Conservation (phyloP, 2,797 vertebrate species). For the Tapera naevia region DNA sequence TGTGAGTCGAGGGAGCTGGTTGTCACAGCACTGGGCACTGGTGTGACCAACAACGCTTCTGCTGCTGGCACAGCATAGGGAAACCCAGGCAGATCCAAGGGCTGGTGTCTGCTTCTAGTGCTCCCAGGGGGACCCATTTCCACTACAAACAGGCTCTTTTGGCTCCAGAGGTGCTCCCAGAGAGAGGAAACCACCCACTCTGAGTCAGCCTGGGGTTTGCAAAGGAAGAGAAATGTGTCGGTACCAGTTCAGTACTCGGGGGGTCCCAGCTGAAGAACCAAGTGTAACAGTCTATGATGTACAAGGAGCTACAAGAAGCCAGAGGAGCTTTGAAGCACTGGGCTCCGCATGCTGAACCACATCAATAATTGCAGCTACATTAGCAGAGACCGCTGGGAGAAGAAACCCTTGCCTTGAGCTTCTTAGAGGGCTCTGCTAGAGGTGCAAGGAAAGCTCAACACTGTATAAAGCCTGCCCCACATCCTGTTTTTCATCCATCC, state of each 20-base stretch:
- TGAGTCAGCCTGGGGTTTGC: not conserved
- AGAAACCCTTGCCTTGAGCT: not conserved
- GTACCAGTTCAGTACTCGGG: not conserved
- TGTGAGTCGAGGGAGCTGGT: not conserved
- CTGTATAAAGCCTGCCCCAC: not conserved
- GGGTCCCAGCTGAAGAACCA: not conserved
- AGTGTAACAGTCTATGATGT: not conserved
- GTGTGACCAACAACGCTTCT: not conserved
- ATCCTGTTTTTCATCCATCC: not conserved
- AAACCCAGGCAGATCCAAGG: not conserved
- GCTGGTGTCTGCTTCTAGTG: not conserved
- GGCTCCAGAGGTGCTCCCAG: not conserved
- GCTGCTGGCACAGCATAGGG: not conserved
- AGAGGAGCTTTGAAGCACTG: slow-evolving; percentile 65
- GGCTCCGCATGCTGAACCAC: not conserved
- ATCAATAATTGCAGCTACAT: not conserved
- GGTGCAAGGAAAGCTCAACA: not conserved
- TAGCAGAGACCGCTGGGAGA: not conserved
- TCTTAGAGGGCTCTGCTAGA: not conserved
- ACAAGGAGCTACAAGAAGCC: slow-evolving; percentile 19
- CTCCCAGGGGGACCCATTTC: not conserved
- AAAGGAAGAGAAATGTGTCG: not conserved
- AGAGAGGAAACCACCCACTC: not conserved
- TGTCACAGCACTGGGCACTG: not conserved
- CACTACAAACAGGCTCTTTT: not conserved